phyloP scores from a whole-genome alignment of 2,888 invertebrate genomes.

The Leptinotarsa juncta region DNA sequence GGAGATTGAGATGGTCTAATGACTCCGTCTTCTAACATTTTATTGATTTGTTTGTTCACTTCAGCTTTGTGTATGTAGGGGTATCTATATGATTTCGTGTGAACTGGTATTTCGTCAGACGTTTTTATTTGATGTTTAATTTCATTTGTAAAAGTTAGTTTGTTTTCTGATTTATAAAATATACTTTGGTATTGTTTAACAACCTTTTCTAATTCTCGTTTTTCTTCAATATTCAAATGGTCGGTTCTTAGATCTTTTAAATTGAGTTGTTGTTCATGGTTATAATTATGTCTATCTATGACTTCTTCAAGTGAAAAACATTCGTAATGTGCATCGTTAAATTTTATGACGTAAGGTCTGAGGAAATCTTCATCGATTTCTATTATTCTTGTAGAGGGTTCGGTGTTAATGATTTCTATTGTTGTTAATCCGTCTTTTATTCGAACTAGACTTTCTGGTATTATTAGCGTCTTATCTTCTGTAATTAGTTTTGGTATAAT shows the following conservation, averaged over 20 bases:
- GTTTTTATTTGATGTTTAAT: too few relatives aligned
- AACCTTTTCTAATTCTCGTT: slow-evolving; percentile 23
- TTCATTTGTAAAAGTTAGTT: too few relatives aligned
- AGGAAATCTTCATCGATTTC: neutral
- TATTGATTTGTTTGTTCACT: too few relatives aligned
- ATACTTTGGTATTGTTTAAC: neutral
- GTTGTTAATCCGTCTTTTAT: slow-evolving; percentile 2
- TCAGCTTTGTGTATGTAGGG: too few relatives aligned
- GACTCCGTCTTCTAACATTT: too few relatives aligned
- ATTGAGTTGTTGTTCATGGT: neutral
- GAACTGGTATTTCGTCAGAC: too few relatives aligned
- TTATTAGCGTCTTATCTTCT: neutral
- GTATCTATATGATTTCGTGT: too few relatives aligned
- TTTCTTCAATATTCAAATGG: slow-evolving; percentile 31
- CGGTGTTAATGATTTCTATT: slow-evolving; percentile 2
- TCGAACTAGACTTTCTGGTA: neutral
- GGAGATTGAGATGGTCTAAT: too few relatives aligned
- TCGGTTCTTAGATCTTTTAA: neutral
- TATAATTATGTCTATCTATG: neutral
- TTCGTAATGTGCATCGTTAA: neutral
- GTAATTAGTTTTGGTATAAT: neutral
- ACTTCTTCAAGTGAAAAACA: neutral
- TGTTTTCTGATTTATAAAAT: too few relatives aligned
- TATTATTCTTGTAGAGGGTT: neutral
- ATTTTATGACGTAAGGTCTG: neutral